These are phyloP conservation scores for Bradysia coprophila DNA, from an alignment of 1,140 invertebrate genomes.

Conservation along the genomic window DNA sequence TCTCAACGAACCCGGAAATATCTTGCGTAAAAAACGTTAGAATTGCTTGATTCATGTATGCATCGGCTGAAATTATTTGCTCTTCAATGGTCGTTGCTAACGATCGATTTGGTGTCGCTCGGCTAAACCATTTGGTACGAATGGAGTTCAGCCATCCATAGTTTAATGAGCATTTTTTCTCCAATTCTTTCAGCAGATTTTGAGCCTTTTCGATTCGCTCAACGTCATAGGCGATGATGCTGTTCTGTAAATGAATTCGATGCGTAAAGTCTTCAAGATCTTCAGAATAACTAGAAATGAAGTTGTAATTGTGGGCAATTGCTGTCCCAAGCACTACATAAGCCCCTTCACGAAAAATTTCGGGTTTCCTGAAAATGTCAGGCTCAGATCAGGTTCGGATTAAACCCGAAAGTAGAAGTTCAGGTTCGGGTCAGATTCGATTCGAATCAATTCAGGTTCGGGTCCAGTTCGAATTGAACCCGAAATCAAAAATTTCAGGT, in stretches of 20 bases:
- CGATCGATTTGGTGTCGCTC: constrained; percentile 9
- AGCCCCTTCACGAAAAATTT: neutral
- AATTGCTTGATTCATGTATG: constrained; percentile 6
- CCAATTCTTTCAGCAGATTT: constrained; percentile 35
- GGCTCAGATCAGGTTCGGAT: too few relatives aligned
- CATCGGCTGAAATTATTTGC: constrained; percentile 47
- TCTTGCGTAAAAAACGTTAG: constrained; percentile 1
- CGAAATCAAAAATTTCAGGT: neutral
- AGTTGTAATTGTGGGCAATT: neutral
- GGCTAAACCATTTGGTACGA: constrained; percentile 28
- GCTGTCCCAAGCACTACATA: neutral
- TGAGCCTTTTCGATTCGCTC: constrained; percentile 38
- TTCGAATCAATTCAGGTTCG: too few relatives aligned
- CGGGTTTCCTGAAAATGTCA: neutral
- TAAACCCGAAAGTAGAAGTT: neutral
- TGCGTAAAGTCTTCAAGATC: neutral
- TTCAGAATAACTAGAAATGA: neutral
- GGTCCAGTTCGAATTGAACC: too few relatives aligned
- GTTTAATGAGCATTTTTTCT: constrained; percentile 34
- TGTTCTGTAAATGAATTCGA: neutral
- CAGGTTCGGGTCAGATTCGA: too few relatives aligned
- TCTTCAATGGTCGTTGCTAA: constrained; percentile 31
- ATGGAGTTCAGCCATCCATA: constrained; percentile 33
- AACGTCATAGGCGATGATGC: constrained; percentile 48
- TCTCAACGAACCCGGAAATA: neutral